Evolutionary conservation across 2,888 invertebrate genomes (phyloP).

Genomic region (Tetragnatha montana): DNA sequence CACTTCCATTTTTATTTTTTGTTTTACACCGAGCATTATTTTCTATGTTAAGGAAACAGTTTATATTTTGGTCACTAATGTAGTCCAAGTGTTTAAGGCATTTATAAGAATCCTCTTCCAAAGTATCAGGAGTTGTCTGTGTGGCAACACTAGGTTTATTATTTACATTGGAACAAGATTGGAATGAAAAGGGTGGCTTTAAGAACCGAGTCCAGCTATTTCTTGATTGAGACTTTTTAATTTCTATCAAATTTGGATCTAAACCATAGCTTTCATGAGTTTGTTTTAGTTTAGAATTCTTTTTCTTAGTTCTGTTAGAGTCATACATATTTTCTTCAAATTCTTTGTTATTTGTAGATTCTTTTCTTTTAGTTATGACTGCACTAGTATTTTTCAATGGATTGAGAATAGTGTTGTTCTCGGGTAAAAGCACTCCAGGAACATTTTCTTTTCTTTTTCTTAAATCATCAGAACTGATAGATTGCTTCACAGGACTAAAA

Average conservation of each 20-base stretch:
- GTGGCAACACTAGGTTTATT: slow-evolving; percentile 70
- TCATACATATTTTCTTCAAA: slow-evolving; percentile 53
- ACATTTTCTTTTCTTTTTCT: slow-evolving; percentile 52
- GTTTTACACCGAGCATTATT: slow-evolving; percentile 49
- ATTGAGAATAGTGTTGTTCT: slow-evolving; percentile 34
- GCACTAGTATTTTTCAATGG: slow-evolving; percentile 34
- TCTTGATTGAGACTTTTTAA: slow-evolving; percentile 65
- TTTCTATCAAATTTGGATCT: slow-evolving; percentile 58
- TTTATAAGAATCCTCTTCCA: slow-evolving; percentile 36
- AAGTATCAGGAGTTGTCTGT: slow-evolving; percentile 53
- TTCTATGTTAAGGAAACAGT: slow-evolving; percentile 59
- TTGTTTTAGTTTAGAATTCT: slow-evolving; percentile 38
- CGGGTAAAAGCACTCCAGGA: slow-evolving; percentile 18
- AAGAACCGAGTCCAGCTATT: slow-evolving; percentile 69
- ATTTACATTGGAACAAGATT: slow-evolving; percentile 56
- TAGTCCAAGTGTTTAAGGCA: slow-evolving; percentile 56
- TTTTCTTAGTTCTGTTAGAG: slow-evolving; percentile 46
- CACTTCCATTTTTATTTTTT: slow-evolving; percentile 65
- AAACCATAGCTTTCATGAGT: slow-evolving; percentile 51
- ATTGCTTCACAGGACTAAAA: slow-evolving; percentile 43
- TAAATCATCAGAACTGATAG: slow-evolving; percentile 20
- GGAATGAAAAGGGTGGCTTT: slow-evolving; percentile 67
- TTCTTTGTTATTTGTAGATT: slow-evolving; percentile 50
- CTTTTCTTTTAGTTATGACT: slow-evolving; percentile 54
- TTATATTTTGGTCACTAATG: slow-evolving; percentile 48